Base-by-base conservation (phyloP, 2,113 vertebrate species). In the Limanda limanda region DNA sequence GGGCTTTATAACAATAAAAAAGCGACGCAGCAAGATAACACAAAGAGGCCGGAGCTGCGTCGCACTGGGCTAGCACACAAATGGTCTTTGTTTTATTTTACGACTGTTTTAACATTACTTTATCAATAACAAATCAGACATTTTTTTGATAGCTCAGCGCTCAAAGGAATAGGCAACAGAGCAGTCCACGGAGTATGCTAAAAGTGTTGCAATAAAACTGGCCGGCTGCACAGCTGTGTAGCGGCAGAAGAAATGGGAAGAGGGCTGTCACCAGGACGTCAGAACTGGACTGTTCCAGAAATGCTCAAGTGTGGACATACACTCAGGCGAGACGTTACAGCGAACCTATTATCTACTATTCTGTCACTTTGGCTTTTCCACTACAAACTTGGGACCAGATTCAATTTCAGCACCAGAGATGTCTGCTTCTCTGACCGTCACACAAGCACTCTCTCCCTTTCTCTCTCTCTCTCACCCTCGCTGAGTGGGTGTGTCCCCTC, bases 281-380 rank as follows among this genome's bases (percentile, higher is more conserved):
- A 94, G 88, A 87, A 82, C 80, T 59, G 84, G 90, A 91, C 90
- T 77, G 88, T 90, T 93, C 90, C 90, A 91, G 89, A 93, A 93
- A 95, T 86, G 90, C 88, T 92, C 92, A 85, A 91, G 91, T 93
- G 93, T 92, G 93, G 94, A 94, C 93, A 88, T 71, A 93, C 93
- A 87, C 87, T 92, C 89, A 92, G 92, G 92, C 93, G 88, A 93
- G 93, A 94, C 91, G 90, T 90, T 94, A 92, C 93, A 93, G 92
- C 91, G 91, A 94, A 94, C 92, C 93, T 92, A 95, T 95, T 94
- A 95, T 94, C 93, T 94, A 86, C 93, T 89, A 88, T 92, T 93
- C 92, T 93, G 92, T 94, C 93, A 93, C 93, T 94, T 94, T 91
- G 88, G 89, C 86, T 92, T 93, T 91, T 91, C 92, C 87, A 79